These are phyloP conservation scores for Cetonia aurata DNA, from an alignment of 2,888 invertebrate genomes.

Conservation along the genomic window DNA sequence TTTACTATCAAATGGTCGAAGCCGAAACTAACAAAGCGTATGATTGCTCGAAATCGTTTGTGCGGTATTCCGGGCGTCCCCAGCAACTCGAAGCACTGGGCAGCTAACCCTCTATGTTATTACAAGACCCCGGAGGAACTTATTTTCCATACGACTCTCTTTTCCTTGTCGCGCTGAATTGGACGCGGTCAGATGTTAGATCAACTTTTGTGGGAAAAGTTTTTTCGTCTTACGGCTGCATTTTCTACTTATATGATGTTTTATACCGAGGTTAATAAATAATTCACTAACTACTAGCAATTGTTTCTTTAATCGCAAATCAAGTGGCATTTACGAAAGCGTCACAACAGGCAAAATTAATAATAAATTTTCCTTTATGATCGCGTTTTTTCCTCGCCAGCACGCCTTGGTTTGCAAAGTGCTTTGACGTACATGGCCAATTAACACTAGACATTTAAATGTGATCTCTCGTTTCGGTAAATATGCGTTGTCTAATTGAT, in stretches of 20 bases:
- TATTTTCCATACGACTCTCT: conserved; percentile 43
- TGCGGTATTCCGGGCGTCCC: conserved; percentile 52
- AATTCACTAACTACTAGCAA: no score
- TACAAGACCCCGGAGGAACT: conserved; percentile 46
- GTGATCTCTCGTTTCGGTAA: conserved; percentile 22
- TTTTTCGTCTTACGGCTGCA: conserved; percentile 7
- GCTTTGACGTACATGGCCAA: conserved; percentile 30
- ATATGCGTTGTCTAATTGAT: conserved; percentile 22
- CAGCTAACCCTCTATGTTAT: conserved; percentile 44
- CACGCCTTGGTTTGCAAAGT: conserved; percentile 1
- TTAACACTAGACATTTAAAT: conserved; percentile 26
- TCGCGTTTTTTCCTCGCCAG: no score
- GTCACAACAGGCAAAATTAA: no score
- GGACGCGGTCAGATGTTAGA: conserved; percentile 12
- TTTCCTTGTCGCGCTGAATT: conserved; percentile 21
- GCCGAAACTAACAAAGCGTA: conserved; percentile 63
- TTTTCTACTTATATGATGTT: neutral
- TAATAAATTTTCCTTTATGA: no score
- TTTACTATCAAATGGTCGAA: conserved; percentile 67
- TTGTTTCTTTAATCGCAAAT: no score
- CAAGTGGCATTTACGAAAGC: no score
- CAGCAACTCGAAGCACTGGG: conserved; percentile 18
- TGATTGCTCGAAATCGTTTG: conserved; percentile 66
- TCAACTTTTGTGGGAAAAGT: conserved; percentile 16
- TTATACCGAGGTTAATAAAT: no score